phyloP scores from a whole-genome alignment of 2,888 invertebrate genomes.

The Melitaea athalia region DNA sequence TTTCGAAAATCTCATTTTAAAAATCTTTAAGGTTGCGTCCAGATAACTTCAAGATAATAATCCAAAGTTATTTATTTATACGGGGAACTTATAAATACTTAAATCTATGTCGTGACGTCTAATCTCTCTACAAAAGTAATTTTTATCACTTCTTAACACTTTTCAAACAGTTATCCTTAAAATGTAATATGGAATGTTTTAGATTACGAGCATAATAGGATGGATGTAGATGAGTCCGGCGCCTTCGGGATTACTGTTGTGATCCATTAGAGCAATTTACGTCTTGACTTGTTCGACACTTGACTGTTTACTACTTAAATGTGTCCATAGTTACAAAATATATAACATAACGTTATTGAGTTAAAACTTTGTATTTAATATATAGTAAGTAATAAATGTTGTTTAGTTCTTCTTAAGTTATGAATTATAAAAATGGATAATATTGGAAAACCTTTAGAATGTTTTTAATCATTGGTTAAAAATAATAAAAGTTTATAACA shows the following conservation, averaged over 20 bases:
- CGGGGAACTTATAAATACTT: neutral
- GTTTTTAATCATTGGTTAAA: too few species aligned
- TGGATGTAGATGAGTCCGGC: constrained; percentile 52
- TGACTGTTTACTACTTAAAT: constrained; percentile 20
- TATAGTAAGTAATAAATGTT: too few species aligned
- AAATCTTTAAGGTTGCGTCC: neutral
- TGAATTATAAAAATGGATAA: too few species aligned
- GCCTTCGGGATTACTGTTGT: constrained; percentile 56
- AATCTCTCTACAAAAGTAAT: constrained; percentile 11
- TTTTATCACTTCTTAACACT: neutral
- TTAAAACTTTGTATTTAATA: too few species aligned
- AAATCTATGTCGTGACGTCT: neutral
- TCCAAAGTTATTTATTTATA: neutral
- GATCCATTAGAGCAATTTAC: constrained; percentile 30
- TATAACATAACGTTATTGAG: too few species aligned
- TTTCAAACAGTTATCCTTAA: constrained; percentile 15
- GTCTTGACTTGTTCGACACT: constrained; percentile 30
- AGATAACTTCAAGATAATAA: neutral
- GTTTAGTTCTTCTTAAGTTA: too few species aligned
- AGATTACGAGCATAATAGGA: constrained; percentile 49
- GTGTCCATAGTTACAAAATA: too few species aligned
- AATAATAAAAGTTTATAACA: too few species aligned
- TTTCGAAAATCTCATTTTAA: neutral
- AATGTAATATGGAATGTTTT: constrained; percentile 20
- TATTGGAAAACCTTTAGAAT: too few species aligned